Evolutionary conservation across 2,797 vertebrate genomes (phyloP).

Genomic region (Remorina albescens): DNA sequence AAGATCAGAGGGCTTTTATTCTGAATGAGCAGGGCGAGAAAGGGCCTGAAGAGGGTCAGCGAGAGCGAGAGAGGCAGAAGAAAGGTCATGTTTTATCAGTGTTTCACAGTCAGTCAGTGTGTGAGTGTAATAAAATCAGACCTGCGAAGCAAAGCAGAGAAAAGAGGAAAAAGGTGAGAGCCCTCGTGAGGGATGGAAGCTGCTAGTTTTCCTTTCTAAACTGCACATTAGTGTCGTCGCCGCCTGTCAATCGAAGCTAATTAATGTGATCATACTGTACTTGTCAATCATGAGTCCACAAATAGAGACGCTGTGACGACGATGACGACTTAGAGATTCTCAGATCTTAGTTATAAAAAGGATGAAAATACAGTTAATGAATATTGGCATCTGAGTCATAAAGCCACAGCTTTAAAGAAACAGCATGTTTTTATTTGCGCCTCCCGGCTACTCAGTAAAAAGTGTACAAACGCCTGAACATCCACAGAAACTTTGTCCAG

Average conservation of each 20-base stretch:
- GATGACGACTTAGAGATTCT: not conserved
- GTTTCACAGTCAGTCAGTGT: too few species aligned
- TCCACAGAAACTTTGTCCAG: too few species aligned
- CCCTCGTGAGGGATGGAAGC: not conserved
- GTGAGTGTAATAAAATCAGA: not conserved
- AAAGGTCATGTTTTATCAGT: too few species aligned
- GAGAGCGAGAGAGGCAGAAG: constrained; percentile 6
- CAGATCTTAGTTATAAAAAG: not conserved
- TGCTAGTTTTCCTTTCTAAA: not conserved
- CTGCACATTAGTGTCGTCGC: not conserved
- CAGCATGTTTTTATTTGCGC: not conserved
- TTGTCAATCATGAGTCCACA: not conserved
- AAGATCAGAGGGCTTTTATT: constrained; percentile 33
- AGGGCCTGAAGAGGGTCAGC: constrained; percentile 26
- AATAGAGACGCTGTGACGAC: not conserved
- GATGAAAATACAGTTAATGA: not conserved
- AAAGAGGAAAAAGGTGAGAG: not conserved
- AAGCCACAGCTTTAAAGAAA: not conserved
- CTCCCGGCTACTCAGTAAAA: not conserved
- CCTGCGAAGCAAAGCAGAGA: not conserved
- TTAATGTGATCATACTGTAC: not conserved
- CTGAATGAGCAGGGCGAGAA: constrained; percentile 16
- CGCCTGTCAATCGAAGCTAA: not conserved
- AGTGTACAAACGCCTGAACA: not conserved
- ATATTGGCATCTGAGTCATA: not conserved